These are phyloP conservation scores for Zelostemma sp. DNA, from an alignment of 1,140 invertebrate species.

Conservation along the genomic window DNA sequence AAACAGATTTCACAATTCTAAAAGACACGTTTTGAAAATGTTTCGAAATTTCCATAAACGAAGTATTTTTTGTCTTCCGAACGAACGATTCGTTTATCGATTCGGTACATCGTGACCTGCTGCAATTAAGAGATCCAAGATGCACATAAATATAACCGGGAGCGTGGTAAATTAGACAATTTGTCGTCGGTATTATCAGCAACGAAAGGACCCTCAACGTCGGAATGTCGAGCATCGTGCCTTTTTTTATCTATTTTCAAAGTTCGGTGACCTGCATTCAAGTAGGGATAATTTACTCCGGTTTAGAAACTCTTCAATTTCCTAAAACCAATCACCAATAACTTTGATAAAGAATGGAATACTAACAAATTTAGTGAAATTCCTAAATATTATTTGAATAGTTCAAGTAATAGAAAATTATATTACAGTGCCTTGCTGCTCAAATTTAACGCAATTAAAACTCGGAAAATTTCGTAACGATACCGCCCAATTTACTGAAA, in stretches of 20 bases:
- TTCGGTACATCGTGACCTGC: too few relatives aligned
- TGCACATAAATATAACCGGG: too few relatives aligned
- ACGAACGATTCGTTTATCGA: too few relatives aligned
- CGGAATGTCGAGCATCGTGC: background rate
- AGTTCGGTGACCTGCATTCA: background rate
- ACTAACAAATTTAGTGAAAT: too few relatives aligned
- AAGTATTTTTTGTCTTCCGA: too few relatives aligned
- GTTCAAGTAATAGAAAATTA: constrained; percentile 2
- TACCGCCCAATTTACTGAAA: background rate
- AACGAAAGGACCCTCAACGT: background rate
- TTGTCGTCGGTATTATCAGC: constrained; percentile 11
- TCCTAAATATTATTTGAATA: background rate
- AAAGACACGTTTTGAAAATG: too few relatives aligned
- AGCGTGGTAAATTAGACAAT: too few relatives aligned
- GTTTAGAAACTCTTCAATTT: background rate
- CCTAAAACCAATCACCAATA: too few relatives aligned
- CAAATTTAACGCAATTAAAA: background rate
- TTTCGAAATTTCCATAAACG: too few relatives aligned
- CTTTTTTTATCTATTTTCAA: background rate
- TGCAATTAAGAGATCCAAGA: too few relatives aligned
- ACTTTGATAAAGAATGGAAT: too few relatives aligned
- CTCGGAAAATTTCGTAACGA: background rate
- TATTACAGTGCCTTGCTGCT: background rate
- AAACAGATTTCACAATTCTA: too few relatives aligned
- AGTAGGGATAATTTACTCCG: background rate